Base-by-base conservation (phyloP, 2,113 vertebrate genomes). In the Colaptes auratus region DNA sequence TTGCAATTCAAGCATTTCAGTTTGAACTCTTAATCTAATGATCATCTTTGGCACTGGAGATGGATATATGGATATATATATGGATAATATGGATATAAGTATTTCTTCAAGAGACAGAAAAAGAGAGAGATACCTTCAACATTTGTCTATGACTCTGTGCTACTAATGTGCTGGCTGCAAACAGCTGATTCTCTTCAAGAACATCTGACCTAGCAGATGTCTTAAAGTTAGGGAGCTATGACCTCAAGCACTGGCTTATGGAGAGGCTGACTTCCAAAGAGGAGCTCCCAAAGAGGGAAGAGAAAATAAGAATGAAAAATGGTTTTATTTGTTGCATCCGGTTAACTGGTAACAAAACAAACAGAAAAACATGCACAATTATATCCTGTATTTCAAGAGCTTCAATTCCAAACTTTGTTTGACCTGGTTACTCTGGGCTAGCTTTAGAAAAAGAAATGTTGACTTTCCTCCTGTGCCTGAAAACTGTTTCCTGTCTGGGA, bases 401-500 rank as follows among this genome's bases (percentile, higher is more conserved):
- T 91, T 92, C 76, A 80, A 16, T 74, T 93, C 92, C 92, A 95
- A 92, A 95, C 92, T 95, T 86, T 71, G 53, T 92, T 86, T 96
- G 97, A 97, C 96, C 95, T 48, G 86, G 48, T 82, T 94, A 46
- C 80, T 94, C 73, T 91, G 90, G 88, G 79, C 88, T 96, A 88
- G 84, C 79, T 96, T 88, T 91, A 91, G 91, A 95, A 96, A 97
- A 96, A 63, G 64, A 97, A 96, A 96, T 7, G 60, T 89, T 91
- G 52, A 90, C 82, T 93, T 96, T 88, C 92, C 84, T 88, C 72
- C 76, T 94, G 85, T 87, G 86, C 82, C 88, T 53, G 71, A 82
- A 92, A 95, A 94, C 89, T 60, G 88, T 92, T 97, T 97, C 95
- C 96, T 96, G 94, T 66, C 92, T 94, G 90, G 90, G 88, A 97